Evolutionary conservation across 2,888 invertebrate genomes (phyloP), one percentile per base, ranked within the genome.

Genomic region (Balanococcus diminutus): DNA sequence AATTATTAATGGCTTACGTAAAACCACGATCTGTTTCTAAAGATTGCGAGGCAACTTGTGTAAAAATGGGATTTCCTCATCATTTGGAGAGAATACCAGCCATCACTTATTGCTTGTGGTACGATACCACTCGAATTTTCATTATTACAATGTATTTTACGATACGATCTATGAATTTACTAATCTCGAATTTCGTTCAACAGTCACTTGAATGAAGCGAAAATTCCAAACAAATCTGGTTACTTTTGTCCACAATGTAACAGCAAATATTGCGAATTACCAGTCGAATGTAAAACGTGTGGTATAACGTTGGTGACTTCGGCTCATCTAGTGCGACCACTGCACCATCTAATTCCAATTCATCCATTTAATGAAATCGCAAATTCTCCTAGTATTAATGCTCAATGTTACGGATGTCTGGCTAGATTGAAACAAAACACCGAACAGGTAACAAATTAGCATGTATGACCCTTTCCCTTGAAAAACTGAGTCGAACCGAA

Each of bases 11-110:
- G 88, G 92, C 92, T 84, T 93, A 94, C 88, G 92, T 94, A 8
- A 93, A 94, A 90, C 94, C 94, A 32, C 93, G 94, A 42, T 92
- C 95, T 22, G 94, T 96, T 86, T 94, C 96, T 22, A 92, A 93
- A 85, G 90, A 92, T 87, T 90, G 94, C 87, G 94, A 95, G 87
- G 93, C 94, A n/a, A 94, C 94, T 14, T 92, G 97, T 2, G 96
- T 97, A 46, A 96, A 97, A 92, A 98, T 98, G 98, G 98, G 98
- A 79, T 98, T 98, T 90, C 98, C 98, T 6, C 96, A 97, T 91
- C 93, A 94, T 88, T 90, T 91, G 84, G 90, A 90, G 81, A 92
- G 91, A 87, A 94, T 93, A 88, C 93, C 93, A 81, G 93, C 94
- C 6, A 93, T 96, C 87, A 95, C 96, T 36, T 94, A 97, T 90